Evolutionary conservation across 2,797 vertebrate species (phyloP), one percentile per base, ranked within the genome.

Genomic region (Myripristis murdjan): DNA sequence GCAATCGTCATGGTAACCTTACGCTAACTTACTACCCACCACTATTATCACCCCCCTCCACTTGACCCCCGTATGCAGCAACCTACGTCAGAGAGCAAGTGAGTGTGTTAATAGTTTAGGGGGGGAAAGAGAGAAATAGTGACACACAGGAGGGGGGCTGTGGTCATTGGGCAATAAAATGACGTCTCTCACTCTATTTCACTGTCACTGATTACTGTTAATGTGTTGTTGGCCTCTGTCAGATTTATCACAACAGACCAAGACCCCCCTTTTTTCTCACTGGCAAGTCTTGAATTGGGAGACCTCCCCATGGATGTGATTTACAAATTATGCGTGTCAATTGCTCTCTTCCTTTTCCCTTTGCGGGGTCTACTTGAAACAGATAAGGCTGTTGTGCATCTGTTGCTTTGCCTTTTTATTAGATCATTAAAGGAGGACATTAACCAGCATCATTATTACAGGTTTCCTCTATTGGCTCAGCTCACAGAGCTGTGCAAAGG

Each of bases 11-110:
- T 85, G 75, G 87, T 81, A 83, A 92, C 85, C 48, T 75, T 57
- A 77, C 47, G 66, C 81, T 55, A 75, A 82, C 57, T 73, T 23
- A 16, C 55, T 71, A 33, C 52, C 39, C 65, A 58, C 39, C 24
- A 6, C 24, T 31, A 73, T 77, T 57, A 23, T 65, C 12, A 5
- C 44, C 57, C 51, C 31, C 39, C 22, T 20, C 41, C 77, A 59
- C 58, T 39, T 31, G 78, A 39, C 75, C 78, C 79, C 75, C 72
- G 71, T 28, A 63, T 61, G 58, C 69, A 64, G 73, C 66, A 79
- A 91, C 69, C 64, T 88, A 91, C 92, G 93, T 95, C 95, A 95
- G 88, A 91, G 92, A 89, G 85, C 59, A 61, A 91, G 84, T 92
- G 91, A 93, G 84, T 91, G 77, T 92, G 87, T 91, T 91, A 87